phyloP scores from a whole-genome alignment of 2,888 invertebrate genomes.

The Chrysolina haemoptera region DNA sequence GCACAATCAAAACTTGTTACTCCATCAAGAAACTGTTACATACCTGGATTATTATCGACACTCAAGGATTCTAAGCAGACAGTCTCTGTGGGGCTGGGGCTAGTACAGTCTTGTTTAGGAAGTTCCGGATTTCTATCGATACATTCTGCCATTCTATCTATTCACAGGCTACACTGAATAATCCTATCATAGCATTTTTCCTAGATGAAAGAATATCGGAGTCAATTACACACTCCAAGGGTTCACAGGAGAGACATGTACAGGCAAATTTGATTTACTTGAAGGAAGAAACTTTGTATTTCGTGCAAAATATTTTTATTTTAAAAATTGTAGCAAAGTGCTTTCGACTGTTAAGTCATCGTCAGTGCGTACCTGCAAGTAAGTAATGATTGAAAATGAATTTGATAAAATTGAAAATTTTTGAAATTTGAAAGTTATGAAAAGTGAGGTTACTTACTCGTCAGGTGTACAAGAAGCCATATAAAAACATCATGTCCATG shows the following conservation, averaged over 20 bases:
- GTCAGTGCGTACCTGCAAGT: no score
- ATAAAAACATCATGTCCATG: no score
- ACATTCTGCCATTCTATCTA: conserved; percentile 69
- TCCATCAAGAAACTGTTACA: conserved; percentile 27
- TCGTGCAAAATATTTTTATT: no score
- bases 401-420: no score
- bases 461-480: no score
- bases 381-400: no score
- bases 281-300: not conserved
- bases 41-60: conserved; percentile 63
- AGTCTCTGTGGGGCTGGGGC: conserved; percentile 69
- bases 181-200: conserved; percentile 39
- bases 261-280: not conserved
- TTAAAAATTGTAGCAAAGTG: no score
- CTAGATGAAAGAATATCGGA: conserved; percentile 19
- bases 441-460: no score
- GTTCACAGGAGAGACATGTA: not conserved
- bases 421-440: no score
- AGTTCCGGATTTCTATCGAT: conserved; percentile 62
- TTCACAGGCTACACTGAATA: conserved; percentile 46
- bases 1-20: no score
- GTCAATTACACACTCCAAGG: not conserved
- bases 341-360: no score
- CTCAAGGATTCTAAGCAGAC: conserved; percentile 65
- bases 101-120: conserved; percentile 67